Evolutionary conservation across 2,113 vertebrate genomes (phyloP), one percentile per base, ranked within the genome.

Genomic region (Azemiops feae): DNA sequence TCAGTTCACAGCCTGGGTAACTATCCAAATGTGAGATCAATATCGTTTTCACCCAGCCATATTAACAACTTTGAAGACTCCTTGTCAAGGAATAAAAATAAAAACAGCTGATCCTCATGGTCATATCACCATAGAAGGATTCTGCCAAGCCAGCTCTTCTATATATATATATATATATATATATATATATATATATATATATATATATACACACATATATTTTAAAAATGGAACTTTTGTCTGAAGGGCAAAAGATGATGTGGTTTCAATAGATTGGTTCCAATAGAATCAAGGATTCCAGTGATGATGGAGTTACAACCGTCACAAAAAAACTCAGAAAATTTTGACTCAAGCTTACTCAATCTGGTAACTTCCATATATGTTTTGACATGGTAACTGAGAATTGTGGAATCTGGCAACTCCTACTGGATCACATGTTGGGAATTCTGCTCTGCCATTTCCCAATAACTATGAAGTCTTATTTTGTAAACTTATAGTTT

Each of bases 31-130:
- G 22, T 9, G 4, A 52, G 53, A 87, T 55, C 50, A 74, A 90
- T 94, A 69, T 81, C 60, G 93, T 43, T 93, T 50, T 60, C 34
- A 50, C 95, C 93, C 58, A 92, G 50, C 89, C 50, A 93, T 85
- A 69, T 95, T 94, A 94, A 92, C 87, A 0, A 50, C 54, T 93
- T 93, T 85, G 30, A 92, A 95, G 96, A 47, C 12, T 92, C 64
- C 89, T 45, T 90, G 81, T 39, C n/a, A 87, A 91, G 87, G 85
- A 53, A 91, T 88, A 95, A 89, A 91, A 85, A 92, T 93, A 89
- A 45, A 39, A 85, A 6, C 1, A 22, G 25, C 60, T 90, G 64
- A 91, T 1, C 30, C 14, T 39, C 1, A 0, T 9, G 0, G 88
- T 93, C 74, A 22, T 94, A 93, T 57, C 64, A 91, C 47, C 57